A percentile compares a stretch with the other conserved stretches of the same genome.
Conservation (phyloP, 1,140 invertebrate genomes). For the Drosophila pandora region DNA sequence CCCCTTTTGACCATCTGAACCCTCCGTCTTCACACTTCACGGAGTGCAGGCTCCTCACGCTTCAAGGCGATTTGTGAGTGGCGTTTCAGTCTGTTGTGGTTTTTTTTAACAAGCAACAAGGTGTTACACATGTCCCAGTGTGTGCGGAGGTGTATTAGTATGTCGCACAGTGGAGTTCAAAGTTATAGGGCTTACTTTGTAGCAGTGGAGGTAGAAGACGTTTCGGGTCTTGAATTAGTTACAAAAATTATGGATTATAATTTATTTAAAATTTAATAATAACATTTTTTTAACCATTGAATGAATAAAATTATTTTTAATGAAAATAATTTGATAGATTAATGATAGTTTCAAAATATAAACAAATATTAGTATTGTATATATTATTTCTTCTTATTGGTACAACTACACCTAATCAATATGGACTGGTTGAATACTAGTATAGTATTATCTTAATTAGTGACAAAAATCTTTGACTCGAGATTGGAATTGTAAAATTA, state of each 20-base stretch:
- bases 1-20: slow-evolving; percentile 2
- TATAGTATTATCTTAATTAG: no score
- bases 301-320: no score
- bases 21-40: neutral
- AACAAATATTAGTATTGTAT: no score
- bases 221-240: neutral
- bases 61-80: slow-evolving; percentile 20
- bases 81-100: slow-evolving; percentile 29
- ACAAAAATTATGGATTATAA: no score
- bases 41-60: slow-evolving; percentile 11
- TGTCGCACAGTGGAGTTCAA: neutral
- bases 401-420: no score
- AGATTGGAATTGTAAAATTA: no score
- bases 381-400: neutral
- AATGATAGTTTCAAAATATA: no score
- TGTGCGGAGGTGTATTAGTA: slow-evolving; percentile 1
- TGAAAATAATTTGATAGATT: no score
- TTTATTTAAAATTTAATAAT: no score
- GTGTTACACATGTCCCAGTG: slow-evolving; percentile 36
- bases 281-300: no score
- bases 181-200: neutral
- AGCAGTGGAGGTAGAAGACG: neutral
- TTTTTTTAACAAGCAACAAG: slow-evolving; percentile 60
- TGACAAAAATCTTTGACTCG: no score
- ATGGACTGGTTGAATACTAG: no score